phyloP scores from a whole-genome alignment of 2,888 invertebrate species.

The Hololepta plana region DNA sequence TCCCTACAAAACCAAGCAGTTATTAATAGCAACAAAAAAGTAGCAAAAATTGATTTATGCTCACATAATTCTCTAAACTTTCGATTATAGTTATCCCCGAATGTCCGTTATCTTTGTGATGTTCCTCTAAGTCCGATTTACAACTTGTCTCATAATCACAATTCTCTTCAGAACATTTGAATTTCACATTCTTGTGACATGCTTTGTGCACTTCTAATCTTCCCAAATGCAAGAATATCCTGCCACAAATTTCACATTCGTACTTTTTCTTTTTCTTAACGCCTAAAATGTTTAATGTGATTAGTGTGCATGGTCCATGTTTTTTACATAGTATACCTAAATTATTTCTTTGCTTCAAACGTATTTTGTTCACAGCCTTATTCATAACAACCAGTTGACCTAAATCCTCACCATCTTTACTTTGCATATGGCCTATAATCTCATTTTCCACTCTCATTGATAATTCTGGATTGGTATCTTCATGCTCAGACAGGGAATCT shows the following conservation, averaged over 20 bases:
- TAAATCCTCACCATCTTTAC: conserved; percentile 35
- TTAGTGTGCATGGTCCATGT: neutral
- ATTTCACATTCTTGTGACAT: conserved; percentile 40
- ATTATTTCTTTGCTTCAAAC: conserved; percentile 3
- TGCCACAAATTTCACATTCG: conserved; percentile 32
- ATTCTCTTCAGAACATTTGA: conserved; percentile 30
- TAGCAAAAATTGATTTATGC: conserved; percentile 4
- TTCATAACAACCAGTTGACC: conserved; percentile 45
- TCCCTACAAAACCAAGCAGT: conserved; percentile 11
- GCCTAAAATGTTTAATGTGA: conserved; percentile 1
- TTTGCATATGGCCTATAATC: conserved; percentile 49
- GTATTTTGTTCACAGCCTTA: conserved; percentile 16
- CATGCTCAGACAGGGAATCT: conserved; percentile 31
- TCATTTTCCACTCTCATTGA: conserved; percentile 22
- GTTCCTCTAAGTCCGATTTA: conserved; percentile 32
- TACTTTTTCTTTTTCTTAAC: conserved; percentile 30
- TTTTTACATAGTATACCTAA: conserved; percentile 2
- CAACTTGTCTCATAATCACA: conserved; percentile 26
- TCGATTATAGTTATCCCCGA: conserved; percentile 31
- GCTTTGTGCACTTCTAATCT: conserved; percentile 34
- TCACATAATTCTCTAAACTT: conserved; percentile 19
- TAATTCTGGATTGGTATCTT: conserved; percentile 18
- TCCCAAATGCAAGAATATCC: conserved; percentile 31
- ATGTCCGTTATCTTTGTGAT: conserved; percentile 37
- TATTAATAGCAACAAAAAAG: neutral